phyloP scores from a whole-genome alignment of 2,888 invertebrate genomes.

The Rapana venosa region DNA sequence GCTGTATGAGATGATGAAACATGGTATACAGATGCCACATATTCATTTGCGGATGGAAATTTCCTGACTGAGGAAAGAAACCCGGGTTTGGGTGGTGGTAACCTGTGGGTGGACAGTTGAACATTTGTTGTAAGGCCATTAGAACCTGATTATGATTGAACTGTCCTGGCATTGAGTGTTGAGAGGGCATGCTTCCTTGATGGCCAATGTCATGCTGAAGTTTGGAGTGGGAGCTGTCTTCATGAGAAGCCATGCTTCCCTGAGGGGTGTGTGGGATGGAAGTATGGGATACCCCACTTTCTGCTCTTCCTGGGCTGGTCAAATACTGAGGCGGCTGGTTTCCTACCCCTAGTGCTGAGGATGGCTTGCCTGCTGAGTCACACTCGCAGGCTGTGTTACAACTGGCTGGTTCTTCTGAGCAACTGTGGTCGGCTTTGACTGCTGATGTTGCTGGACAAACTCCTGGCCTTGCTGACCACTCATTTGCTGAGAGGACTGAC shows the following conservation, averaged over 20 bases:
- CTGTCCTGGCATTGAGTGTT: not conserved
- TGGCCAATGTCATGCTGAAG: not conserved
- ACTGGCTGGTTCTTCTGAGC: conserved; percentile 17
- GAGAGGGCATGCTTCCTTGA: not conserved
- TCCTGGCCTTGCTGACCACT: conserved; percentile 27
- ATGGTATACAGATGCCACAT: conserved; percentile 52
- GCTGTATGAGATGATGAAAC: conserved; percentile 51
- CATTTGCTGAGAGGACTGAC: conserved; percentile 21
- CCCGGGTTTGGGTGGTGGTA: conserved; percentile 42
- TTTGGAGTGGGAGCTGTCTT: not conserved
- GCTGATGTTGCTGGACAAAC: not conserved
- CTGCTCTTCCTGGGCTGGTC: conserved; percentile 15
- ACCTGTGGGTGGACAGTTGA: conserved; percentile 39
- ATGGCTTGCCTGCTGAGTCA: not conserved
- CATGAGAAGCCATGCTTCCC: not conserved
- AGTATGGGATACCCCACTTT: not conserved
- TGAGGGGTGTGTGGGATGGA: conserved; percentile 35
- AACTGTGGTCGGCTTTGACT: not conserved
- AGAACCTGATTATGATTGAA: not conserved
- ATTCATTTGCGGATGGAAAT: conserved; percentile 56
- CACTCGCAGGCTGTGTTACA: conserved; percentile 27
- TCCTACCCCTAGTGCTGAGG: not conserved
- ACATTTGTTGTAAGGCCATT: conserved; percentile 45
- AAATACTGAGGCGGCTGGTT: not conserved
- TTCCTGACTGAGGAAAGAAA: conserved; percentile 51